Percentiles rank a stretch among this genome's conserved stretches.
phyloP scores from a whole-genome alignment of 2,888 invertebrate genomes.

The Cheilosia soror region DNA sequence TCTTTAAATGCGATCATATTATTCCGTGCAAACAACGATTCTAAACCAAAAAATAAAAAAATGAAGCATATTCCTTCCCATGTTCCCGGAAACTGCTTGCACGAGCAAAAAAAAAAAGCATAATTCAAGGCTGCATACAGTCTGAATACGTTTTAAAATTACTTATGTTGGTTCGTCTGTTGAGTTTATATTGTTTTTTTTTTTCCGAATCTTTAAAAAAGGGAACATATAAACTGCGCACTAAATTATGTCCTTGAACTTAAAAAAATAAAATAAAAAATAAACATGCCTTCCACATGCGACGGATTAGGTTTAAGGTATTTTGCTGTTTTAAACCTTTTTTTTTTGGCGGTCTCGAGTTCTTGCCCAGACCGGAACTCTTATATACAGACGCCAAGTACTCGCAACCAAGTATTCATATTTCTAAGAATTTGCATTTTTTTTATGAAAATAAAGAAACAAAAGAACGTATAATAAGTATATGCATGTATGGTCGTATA shows the following conservation, averaged over 20 bases:
- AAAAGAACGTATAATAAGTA: background rate
- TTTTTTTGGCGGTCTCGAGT: constrained; percentile 13
- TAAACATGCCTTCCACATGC: constrained; percentile 8
- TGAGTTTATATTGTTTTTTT: background rate
- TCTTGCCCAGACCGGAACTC: constrained; percentile 67
- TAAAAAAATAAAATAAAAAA: constrained; percentile 1
- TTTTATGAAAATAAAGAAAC: constrained; percentile 17
- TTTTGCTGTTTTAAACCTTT: constrained; percentile 25
- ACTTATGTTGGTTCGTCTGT: background rate
- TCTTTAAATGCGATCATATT: background rate
- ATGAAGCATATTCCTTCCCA: background rate
- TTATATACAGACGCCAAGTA: constrained; percentile 57
- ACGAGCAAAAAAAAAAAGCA: background rate
- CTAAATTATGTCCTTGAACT: constrained; percentile 69
- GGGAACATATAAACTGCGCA: constrained; percentile 46
- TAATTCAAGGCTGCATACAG: constrained; percentile 5
- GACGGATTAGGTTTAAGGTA: constrained; percentile 40
- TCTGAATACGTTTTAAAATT: constrained; percentile 11
- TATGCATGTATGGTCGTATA: constrained; percentile 20
- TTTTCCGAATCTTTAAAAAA: background rate
- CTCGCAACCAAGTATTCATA: constrained; percentile 62
- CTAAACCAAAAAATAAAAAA: background rate
- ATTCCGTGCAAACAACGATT: background rate
- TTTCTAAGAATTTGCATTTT: constrained; percentile 68
- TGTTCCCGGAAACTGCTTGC: background rate